Conservation (phyloP, 2,113 vertebrate species). For the Pelecanus crispus region DNA sequence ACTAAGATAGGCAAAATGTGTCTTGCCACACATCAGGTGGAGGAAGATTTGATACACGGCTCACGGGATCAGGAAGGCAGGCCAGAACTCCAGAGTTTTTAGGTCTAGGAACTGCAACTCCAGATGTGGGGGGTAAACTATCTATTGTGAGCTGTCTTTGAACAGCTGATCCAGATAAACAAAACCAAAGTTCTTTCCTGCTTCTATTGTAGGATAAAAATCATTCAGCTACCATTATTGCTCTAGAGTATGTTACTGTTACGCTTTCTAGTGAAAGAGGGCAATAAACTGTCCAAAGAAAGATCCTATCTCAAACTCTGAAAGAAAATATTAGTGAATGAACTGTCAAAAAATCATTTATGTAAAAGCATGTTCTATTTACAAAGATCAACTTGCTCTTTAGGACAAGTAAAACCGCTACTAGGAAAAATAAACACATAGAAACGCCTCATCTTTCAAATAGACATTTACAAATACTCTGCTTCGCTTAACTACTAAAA, state of each 20-base stretch:
- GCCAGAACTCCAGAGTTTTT: not conserved
- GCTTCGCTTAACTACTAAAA: conserved; percentile 19
- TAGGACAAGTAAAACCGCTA: conserved; percentile 5
- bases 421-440: conserved; percentile 3
- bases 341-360: conserved; percentile 10
- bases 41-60: not conserved
- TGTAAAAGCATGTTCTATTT: conserved; percentile 37
- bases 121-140: not conserved
- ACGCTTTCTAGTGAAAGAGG: not conserved
- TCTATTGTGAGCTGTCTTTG: not conserved
- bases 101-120: not conserved
- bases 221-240: not conserved
- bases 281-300: not conserved
- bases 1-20: accelerated
- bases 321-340: conserved; percentile 11
- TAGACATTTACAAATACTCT: conserved; percentile 38
- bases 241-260: not conserved
- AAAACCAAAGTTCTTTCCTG: not conserved
- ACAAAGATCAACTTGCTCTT: conserved; percentile 16
- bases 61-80: not conserved
- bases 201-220: not conserved
- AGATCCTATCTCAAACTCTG: not conserved
- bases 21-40: not conserved
- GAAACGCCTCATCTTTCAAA: conserved; percentile 16
- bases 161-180: not conserved